Evolutionary conservation across 2,797 vertebrate genomes (phyloP).

Genomic region (Brachyalestes nurse): DNA sequence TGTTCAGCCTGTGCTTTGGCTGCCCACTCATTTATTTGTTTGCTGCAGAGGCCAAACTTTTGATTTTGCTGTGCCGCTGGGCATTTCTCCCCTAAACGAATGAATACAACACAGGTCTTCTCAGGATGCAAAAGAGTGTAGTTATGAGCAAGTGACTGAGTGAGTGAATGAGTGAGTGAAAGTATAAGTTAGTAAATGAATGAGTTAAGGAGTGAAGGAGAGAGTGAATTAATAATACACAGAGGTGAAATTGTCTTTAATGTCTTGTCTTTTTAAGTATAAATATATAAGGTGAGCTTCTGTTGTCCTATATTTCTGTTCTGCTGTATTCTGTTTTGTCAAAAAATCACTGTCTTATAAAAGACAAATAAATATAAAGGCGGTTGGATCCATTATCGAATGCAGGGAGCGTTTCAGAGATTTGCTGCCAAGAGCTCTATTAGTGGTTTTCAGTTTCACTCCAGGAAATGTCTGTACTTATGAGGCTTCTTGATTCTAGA

Average conservation of each 20-base stretch:
- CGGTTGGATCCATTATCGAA: conserved; percentile 49
- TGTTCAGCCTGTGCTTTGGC: neutral
- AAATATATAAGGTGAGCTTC: neutral
- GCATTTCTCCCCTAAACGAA: neutral
- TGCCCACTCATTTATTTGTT: neutral
- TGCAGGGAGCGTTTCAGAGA: conserved; percentile 49
- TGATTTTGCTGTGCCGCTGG: neutral
- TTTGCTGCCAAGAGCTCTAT: conserved; percentile 56
- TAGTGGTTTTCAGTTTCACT: conserved; percentile 58
- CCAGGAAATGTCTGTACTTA: conserved; percentile 49
- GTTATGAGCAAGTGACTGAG: neutral
- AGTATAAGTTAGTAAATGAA: neutral
- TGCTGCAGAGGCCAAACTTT: neutral
- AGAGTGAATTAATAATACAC: neutral
- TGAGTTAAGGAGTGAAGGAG: neutral
- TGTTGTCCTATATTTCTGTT: neutral
- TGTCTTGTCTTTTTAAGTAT: neutral
- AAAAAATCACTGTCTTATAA: conserved; percentile 3
- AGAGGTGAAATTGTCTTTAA: neutral
- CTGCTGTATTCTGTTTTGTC: conserved; percentile 13
- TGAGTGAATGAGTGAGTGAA: neutral
- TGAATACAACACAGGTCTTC: neutral
- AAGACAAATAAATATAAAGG: conserved; percentile 19
- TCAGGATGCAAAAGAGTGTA: neutral
- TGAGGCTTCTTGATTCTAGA: conserved; percentile 45